Percentiles rank a stretch among this genome's conserved stretches.
phyloP scores from a whole-genome alignment of 2,113 vertebrate species.

The Prinia subflava region DNA sequence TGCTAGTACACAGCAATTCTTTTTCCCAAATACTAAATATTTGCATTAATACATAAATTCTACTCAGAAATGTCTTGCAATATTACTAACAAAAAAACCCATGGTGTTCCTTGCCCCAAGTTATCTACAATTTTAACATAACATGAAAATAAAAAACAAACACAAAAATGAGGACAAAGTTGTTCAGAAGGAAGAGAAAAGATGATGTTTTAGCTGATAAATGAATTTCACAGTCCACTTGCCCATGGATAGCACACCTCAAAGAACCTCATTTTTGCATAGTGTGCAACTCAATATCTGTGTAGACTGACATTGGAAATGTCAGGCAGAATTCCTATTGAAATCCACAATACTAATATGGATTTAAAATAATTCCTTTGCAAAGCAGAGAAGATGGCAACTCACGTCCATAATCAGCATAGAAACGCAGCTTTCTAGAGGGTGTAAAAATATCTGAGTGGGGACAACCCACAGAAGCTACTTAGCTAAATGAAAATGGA shows the following conservation, averaged over 20 bases:
- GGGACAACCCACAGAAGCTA: slow-evolving; percentile 8
- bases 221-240: neutral
- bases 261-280: rapidly evolving
- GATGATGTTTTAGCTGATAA: neutral
- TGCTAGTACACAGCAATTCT: neutral
- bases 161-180: neutral
- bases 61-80: neutral
- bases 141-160: neutral
- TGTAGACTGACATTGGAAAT: neutral
- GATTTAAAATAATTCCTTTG: neutral
- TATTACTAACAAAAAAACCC: neutral
- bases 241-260: neutral
- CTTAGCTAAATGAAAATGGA: slow-evolving; percentile 25
- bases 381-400: neutral
- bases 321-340: neutral
- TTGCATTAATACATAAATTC: neutral
- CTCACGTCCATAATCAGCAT: neutral
- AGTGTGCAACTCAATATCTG: rapidly evolving
- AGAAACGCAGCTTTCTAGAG: neutral
- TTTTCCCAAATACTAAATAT: neutral
- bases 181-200: neutral
- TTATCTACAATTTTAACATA: neutral
- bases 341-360: neutral
- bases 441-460: neutral
- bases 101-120: neutral